A percentile compares a stretch with the other conserved stretches of the same genome.
phyloP scores from a whole-genome alignment of 2,797 vertebrate species.

The Ispidina picta region DNA sequence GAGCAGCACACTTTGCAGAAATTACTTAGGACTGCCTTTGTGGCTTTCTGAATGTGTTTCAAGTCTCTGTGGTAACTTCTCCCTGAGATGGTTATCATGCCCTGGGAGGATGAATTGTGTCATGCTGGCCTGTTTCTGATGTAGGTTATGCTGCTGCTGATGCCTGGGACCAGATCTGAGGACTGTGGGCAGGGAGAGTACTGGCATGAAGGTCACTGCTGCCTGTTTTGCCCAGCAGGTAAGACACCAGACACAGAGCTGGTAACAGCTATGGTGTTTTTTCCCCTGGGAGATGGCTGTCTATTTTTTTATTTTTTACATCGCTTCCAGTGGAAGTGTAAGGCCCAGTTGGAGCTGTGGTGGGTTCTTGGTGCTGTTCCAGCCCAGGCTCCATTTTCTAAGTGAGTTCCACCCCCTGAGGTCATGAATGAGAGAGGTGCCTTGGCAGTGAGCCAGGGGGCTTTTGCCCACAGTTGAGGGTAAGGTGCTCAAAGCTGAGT shows the following conservation, averaged over 20 bases:
- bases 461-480: not conserved
- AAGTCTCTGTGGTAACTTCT: not conserved
- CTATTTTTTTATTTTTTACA: fast-evolving
- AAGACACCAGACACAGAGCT: not conserved
- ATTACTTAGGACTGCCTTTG: slow-evolving; percentile 42
- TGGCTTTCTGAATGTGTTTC: slow-evolving; percentile 20
- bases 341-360: not conserved
- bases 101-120: not conserved
- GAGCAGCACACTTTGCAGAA: not conserved
- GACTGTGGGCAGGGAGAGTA: not conserved
- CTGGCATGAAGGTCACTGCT: not conserved
- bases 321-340: fast-evolving
- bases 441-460: not conserved
- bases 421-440: not conserved
- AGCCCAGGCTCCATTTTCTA: not conserved
- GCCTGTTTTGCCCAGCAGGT: slow-evolving; percentile 49
- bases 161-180: not conserved
- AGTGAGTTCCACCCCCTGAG: fast-evolving
- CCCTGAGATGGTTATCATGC: not conserved
- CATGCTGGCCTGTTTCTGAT: not conserved
- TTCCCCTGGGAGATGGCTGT: fast-evolving
- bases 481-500: not conserved
- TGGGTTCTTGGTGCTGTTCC: not conserved
- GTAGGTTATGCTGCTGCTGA: not conserved
- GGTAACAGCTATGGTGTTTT: fast-evolving